Conservation (phyloP, 1,140 invertebrate genomes). For the Rhopalosiphum padi region DNA sequence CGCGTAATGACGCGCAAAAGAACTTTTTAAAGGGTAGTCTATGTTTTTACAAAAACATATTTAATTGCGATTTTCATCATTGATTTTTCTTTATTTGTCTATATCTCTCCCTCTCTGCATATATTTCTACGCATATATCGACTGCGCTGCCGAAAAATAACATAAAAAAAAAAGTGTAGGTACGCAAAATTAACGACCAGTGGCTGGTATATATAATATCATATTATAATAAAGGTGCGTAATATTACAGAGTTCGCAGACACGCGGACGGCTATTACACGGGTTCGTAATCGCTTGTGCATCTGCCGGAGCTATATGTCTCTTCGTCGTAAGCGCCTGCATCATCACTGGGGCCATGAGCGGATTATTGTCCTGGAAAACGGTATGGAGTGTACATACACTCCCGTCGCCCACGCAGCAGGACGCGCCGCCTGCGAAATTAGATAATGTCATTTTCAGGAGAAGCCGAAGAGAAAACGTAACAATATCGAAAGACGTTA, state of each 20-base stretch:
- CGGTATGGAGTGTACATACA: not conserved
- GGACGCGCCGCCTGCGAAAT: constrained; percentile 11
- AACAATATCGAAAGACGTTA: constrained; percentile 52
- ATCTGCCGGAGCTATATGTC: constrained; percentile 1
- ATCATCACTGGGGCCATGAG: not conserved
- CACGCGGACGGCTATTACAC: not conserved
- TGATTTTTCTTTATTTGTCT: not conserved
- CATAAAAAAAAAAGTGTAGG: not conserved
- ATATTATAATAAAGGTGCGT: not conserved
- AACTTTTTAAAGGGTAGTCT: too few relatives aligned
- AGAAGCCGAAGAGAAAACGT: constrained; percentile 41
- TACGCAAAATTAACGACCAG: not conserved
- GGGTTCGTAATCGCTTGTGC: constrained; percentile 43
- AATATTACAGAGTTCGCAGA: not conserved
- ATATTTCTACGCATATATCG: not conserved
- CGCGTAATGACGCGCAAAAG: not conserved
- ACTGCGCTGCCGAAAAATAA: not conserved
- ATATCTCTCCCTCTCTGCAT: not conserved
- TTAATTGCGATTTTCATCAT: not conserved
- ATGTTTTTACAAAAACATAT: not conserved
- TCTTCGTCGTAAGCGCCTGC: not conserved
- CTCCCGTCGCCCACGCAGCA: not conserved
- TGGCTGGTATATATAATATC: not conserved
- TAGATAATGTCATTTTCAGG: constrained; percentile 36
- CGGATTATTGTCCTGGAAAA: constrained; percentile 39